Evolutionary conservation across 2,888 invertebrate species (phyloP).

Genomic region (Neoitamus cyanurus): DNA sequence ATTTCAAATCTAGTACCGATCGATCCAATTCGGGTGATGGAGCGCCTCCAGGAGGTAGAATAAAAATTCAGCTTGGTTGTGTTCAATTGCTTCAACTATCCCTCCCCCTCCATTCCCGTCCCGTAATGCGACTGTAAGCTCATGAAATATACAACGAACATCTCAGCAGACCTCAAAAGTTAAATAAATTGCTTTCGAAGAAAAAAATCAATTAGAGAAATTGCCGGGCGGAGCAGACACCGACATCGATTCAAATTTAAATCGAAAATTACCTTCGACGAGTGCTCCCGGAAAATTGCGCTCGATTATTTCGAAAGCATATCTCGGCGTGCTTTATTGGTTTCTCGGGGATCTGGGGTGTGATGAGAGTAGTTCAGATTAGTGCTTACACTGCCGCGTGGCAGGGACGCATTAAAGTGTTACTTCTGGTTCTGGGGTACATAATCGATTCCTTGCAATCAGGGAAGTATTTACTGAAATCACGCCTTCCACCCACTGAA

Average conservation of each 20-base stretch:
- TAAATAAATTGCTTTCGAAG: slow-evolving; percentile 22
- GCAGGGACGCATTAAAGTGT: not conserved
- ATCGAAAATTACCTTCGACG: slow-evolving; percentile 22
- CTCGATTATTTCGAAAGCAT: slow-evolving; percentile 5
- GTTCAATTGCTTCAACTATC: not conserved
- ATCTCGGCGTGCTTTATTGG: not conserved
- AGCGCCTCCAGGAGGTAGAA: not conserved
- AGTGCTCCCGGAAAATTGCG: not conserved
- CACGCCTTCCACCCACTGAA: not conserved
- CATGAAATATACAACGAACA: slow-evolving; percentile 22
- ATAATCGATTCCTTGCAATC: not conserved
- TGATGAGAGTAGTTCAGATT: not conserved
- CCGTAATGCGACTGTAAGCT: no score
- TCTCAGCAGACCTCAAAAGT: slow-evolving; percentile 21
- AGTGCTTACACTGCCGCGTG: not conserved
- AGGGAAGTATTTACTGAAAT: not conserved
- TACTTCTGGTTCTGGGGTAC: not conserved
- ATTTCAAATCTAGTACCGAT: not conserved
- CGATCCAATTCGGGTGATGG: not conserved
- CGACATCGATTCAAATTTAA: slow-evolving; percentile 16
- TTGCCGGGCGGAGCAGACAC: not conserved
- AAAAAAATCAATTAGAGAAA: slow-evolving; percentile 35
- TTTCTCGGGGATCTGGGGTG: not conserved
- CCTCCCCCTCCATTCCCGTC: not conserved
- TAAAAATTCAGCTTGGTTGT: not conserved